A percentile compares a stretch with the other conserved stretches of the same genome.
phyloP scores from a whole-genome alignment of 2,888 invertebrate genomes.

The Cacoxenus indagator region DNA sequence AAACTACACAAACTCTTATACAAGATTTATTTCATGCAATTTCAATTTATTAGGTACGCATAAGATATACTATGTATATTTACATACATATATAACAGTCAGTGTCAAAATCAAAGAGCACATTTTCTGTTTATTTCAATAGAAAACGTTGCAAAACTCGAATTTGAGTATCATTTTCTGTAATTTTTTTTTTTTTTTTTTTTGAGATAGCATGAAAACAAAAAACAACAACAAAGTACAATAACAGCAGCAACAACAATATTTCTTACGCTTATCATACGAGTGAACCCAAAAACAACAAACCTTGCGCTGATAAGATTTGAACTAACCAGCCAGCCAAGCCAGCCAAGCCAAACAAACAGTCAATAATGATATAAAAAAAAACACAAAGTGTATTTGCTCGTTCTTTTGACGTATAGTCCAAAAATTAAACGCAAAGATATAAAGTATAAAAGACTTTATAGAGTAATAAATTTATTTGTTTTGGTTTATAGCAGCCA shows the following conservation, averaged over 20 bases:
- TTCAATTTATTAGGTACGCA: too few relatives aligned
- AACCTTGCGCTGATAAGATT: constrained; percentile 11
- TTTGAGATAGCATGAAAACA: constrained; percentile 4
- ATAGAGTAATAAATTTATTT: background rate
- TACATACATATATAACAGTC: background rate
- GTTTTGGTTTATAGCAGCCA: background rate
- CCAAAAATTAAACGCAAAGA: background rate
- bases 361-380: background rate
- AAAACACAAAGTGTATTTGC: background rate
- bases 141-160: constrained; percentile 1
- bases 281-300: constrained; percentile 9
- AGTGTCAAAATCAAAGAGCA: background rate
- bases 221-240: background rate
- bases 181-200: background rate
- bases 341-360: background rate
- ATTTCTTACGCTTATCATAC: background rate
- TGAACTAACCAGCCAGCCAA: background rate
- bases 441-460: background rate
- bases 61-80: background rate
- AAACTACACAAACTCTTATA: too few relatives aligned
- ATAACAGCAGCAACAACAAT: background rate
- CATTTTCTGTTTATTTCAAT: background rate
- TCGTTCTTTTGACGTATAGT: background rate
- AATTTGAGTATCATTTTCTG: background rate
- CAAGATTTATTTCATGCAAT: too few relatives aligned